phyloP scores from a whole-genome alignment of 1,140 invertebrate genomes.

The Drosophila novamexicana region DNA sequence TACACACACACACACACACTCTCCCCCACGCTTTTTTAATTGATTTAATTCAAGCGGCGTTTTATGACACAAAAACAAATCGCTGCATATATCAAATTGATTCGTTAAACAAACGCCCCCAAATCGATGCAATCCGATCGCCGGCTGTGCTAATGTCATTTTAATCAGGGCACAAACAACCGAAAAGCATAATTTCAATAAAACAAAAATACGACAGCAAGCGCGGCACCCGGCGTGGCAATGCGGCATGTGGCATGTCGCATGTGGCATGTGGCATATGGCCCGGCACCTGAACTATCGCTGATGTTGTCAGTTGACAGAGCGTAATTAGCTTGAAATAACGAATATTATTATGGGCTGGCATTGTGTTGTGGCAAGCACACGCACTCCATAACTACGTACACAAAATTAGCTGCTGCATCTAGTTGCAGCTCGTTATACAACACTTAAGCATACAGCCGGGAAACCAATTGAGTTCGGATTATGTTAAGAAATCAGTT shows the following conservation, averaged over 20 bases:
- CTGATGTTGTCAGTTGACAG: constrained; percentile 38
- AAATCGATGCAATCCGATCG: constrained; percentile 9
- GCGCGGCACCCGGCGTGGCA: not conserved
- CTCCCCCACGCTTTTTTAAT: constrained; percentile 24
- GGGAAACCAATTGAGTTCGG: constrained; percentile 27
- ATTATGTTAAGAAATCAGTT: constrained; percentile 21
- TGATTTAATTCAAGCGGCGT: constrained; percentile 44
- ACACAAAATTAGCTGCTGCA: constrained; percentile 18
- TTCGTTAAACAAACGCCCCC: constrained; percentile 14
- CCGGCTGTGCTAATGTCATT: constrained; percentile 50
- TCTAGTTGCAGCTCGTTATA: constrained; percentile 20
- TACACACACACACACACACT: not conserved
- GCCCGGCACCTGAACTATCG: constrained; percentile 8
- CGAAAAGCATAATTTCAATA: constrained; percentile 56
- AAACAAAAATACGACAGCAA: constrained; percentile 46
- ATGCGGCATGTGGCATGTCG: constrained; percentile 4
- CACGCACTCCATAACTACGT: not conserved
- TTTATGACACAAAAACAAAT: constrained; percentile 46
- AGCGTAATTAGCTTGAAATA: constrained; percentile 55
- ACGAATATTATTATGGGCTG: constrained; percentile 42
- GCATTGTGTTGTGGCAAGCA: constrained; percentile 17
- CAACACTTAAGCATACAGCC: constrained; percentile 7
- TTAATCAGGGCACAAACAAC: constrained; percentile 45
- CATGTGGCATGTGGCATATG: not conserved
- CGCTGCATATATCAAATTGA: constrained; percentile 36